Evolutionary conservation across 1,140 invertebrate species (phyloP).

Genomic region (Bombus waltoni): DNA sequence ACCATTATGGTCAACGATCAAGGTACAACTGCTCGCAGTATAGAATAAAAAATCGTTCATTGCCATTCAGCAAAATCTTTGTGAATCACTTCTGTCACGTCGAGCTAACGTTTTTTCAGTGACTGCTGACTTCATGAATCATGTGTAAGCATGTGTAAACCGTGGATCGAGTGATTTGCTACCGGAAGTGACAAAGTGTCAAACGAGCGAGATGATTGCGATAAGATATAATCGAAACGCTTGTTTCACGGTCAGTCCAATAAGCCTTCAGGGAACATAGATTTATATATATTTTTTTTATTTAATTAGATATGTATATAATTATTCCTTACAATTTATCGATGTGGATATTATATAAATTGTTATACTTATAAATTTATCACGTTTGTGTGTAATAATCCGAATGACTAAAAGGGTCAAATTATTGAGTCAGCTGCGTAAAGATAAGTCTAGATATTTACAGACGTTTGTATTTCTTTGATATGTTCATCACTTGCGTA

Average conservation of each 20-base stretch:
- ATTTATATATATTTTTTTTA: not conserved
- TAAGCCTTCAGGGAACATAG: too few species aligned
- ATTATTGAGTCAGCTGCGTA: too few species aligned
- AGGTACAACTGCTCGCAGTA: not conserved
- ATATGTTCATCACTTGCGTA: not conserved
- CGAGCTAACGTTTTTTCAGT: not conserved
- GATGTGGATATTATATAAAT: too few species aligned
- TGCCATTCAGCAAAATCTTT: not conserved
- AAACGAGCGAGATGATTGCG: not conserved
- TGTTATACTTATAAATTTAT: too few species aligned
- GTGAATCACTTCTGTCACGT: not conserved
- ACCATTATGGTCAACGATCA: not conserved
- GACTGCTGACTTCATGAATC: constrained; percentile 3
- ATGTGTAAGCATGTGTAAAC: not conserved
- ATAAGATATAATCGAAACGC: not conserved
- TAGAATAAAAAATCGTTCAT: not conserved
- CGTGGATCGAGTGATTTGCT: not conserved
- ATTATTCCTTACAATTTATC: too few species aligned
- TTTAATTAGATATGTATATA: too few species aligned
- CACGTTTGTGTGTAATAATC: too few species aligned
- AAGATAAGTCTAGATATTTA: not conserved
- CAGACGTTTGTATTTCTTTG: not conserved
- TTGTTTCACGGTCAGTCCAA: not conserved
- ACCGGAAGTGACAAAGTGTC: constrained; percentile 4
- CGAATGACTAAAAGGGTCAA: too few species aligned